phyloP scores from a whole-genome alignment of 2,888 invertebrate species.

The Dusona sp. region DNA sequence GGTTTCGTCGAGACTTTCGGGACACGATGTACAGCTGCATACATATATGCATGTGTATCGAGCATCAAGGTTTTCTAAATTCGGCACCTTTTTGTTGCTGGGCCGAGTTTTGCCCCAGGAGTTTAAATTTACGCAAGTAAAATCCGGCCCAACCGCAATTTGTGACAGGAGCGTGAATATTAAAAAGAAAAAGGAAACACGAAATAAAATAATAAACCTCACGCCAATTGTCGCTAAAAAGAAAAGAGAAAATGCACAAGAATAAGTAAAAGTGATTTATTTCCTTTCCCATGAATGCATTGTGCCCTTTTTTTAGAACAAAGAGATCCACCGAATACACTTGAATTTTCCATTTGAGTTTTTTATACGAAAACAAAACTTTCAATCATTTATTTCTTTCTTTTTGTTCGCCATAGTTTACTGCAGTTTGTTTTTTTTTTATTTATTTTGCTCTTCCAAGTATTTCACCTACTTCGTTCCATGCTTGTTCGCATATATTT shows the following conservation, averaged over 20 bases:
- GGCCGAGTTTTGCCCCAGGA: slow-evolving; percentile 7
- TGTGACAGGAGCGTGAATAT: slow-evolving; percentile 10
- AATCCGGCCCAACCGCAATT: slow-evolving; percentile 16
- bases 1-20: neutral
- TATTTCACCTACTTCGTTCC: neutral
- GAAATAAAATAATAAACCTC: slow-evolving; percentile 1
- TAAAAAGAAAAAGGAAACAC: neutral
- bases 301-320: neutral
- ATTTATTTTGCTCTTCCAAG: neutral
- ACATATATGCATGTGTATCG: slow-evolving; percentile 16
- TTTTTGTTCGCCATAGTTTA: neutral
- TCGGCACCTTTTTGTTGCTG: slow-evolving; percentile 59
- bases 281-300: neutral
- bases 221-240: neutral
- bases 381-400: neutral
- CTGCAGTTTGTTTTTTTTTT: neutral
- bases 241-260: neutral
- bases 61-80: slow-evolving; percentile 72
- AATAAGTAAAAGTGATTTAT: slow-evolving; percentile 1
- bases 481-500: neutral
- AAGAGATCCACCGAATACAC: neutral
- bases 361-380: neutral
- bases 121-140: neutral
- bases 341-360: neutral
- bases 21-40: slow-evolving; percentile 3